phyloP scores from a whole-genome alignment of 2,113 vertebrate genomes.

The Gallinago jamesoni region DNA sequence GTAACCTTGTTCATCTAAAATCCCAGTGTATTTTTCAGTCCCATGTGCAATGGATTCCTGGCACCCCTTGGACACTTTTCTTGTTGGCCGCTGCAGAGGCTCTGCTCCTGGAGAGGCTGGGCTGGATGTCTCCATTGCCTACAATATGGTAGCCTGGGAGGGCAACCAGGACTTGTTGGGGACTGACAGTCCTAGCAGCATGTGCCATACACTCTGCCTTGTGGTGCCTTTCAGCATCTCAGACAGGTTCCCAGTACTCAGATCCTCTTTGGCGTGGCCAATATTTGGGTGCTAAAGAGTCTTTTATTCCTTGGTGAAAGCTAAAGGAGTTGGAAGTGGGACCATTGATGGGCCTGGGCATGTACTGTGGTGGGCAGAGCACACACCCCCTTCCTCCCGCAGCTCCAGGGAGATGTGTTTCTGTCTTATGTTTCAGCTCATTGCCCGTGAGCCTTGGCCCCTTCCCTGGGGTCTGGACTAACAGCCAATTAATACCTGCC shows the following conservation, averaged over 20 bases:
- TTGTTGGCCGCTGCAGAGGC: background rate
- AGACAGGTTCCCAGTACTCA: background rate
- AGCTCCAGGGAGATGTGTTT: background rate
- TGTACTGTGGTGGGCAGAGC: background rate
- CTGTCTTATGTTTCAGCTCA: background rate
- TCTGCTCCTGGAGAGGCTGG: background rate
- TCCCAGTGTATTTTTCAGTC: background rate
- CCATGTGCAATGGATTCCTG: fast-evolving
- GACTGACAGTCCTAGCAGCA: fast-evolving
- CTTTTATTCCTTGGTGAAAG: background rate
- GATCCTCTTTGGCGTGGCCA: background rate
- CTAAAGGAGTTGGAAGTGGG: background rate
- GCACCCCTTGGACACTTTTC: background rate
- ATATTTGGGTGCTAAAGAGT: background rate
- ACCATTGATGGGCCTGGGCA: fast-evolving
- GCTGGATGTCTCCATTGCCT: fast-evolving
- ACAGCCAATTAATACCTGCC: background rate
- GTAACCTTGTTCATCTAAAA: background rate
- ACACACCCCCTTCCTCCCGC: background rate
- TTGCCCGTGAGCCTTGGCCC: background rate
- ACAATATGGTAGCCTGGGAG: fast-evolving
- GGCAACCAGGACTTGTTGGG: background rate
- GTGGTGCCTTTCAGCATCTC: background rate
- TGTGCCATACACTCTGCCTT: background rate
- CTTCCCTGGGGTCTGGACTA: background rate